Conservation (phyloP, 2,113 vertebrate genomes). For the Pandion haliaetus region DNA sequence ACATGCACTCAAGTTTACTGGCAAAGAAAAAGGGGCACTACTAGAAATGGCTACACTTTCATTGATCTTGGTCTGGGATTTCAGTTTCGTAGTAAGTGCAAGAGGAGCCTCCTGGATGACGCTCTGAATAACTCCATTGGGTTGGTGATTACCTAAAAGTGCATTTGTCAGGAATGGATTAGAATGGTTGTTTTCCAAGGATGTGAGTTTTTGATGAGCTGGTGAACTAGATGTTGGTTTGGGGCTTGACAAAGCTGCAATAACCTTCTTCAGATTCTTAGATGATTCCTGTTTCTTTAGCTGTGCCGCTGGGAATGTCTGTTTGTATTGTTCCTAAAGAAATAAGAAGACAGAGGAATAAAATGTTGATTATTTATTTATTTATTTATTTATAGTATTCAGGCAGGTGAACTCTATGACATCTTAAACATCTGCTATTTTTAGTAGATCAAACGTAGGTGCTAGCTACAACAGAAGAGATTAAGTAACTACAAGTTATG, state of each 20-base stretch:
- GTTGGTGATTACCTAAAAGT: conserved; percentile 89
- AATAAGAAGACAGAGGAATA: conserved; percentile 48
- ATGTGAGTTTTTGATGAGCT: conserved; percentile 76
- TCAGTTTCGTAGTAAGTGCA: conserved; percentile 88
- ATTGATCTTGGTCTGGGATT: conserved; percentile 73
- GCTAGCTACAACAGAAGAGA: background rate
- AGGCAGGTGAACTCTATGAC: background rate
- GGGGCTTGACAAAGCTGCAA: conserved; percentile 77
- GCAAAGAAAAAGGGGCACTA: conserved; percentile 74
- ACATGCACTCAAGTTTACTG: conserved; percentile 84
- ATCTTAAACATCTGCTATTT: background rate
- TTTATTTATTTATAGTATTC: background rate
- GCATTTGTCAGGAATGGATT: conserved; percentile 90
- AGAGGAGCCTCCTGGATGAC: conserved; percentile 91
- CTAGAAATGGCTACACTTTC: conserved; percentile 74
- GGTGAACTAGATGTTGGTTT: conserved; percentile 77
- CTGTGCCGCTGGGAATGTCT: conserved; percentile 78
- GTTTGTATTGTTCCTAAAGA: conserved; percentile 84
- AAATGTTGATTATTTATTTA: background rate
- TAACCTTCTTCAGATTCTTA: conserved; percentile 84
- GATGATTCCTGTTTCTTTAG: conserved; percentile 82
- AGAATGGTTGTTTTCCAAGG: conserved; percentile 81
- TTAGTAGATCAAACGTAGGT: background rate
- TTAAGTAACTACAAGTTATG: background rate
- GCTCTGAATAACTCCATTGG: conserved; percentile 82